These are phyloP conservation scores for Lasiommata megera DNA, from an alignment of 2,888 invertebrate genomes.

Conservation along the genomic window DNA sequence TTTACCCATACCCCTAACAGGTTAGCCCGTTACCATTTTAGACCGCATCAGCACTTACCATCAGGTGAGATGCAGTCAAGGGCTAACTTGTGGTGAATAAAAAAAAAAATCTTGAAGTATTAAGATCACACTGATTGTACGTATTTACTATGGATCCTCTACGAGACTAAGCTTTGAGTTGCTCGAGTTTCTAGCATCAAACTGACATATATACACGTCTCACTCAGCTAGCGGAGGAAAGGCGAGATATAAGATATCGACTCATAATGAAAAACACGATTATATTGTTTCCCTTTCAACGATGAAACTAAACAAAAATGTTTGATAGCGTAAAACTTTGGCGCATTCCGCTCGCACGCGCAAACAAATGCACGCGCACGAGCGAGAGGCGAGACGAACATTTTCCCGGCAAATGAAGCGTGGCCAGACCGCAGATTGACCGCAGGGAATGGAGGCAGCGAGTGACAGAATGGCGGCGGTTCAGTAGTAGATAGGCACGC, in stretches of 20 bases:
- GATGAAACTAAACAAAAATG: slow-evolving; percentile 76
- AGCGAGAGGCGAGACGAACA: slow-evolving; percentile 62
- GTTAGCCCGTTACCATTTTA: too few species aligned
- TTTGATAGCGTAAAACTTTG: slow-evolving; percentile 73
- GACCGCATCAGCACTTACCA: too few species aligned
- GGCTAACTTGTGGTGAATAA: too few species aligned
- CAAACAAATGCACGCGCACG: slow-evolving; percentile 35
- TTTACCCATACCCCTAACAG: too few species aligned
- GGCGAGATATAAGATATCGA: slow-evolving; percentile 53
- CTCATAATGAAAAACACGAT: slow-evolving; percentile 72
- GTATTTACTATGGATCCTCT: slow-evolving; percentile 15
- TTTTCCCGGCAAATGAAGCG: slow-evolving; percentile 82
- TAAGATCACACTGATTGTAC: not conserved
- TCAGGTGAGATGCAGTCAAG: too few species aligned
- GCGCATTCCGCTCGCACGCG: slow-evolving; percentile 54
- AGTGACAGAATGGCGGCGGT: slow-evolving; percentile 80
- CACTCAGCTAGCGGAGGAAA: slow-evolving; percentile 49
- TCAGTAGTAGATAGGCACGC: slow-evolving; percentile 74
- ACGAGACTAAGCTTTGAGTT: too few species aligned
- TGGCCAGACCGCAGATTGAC: slow-evolving; percentile 82
- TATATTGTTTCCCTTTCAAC: slow-evolving; percentile 71
- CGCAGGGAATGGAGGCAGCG: slow-evolving; percentile 81
- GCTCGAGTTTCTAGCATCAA: slow-evolving; percentile 13
- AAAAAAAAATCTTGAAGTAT: not conserved
- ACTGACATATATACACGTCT: slow-evolving; percentile 44